Evolutionary conservation across 2,888 invertebrate species (phyloP).

Genomic region (Acleris laterana): DNA sequence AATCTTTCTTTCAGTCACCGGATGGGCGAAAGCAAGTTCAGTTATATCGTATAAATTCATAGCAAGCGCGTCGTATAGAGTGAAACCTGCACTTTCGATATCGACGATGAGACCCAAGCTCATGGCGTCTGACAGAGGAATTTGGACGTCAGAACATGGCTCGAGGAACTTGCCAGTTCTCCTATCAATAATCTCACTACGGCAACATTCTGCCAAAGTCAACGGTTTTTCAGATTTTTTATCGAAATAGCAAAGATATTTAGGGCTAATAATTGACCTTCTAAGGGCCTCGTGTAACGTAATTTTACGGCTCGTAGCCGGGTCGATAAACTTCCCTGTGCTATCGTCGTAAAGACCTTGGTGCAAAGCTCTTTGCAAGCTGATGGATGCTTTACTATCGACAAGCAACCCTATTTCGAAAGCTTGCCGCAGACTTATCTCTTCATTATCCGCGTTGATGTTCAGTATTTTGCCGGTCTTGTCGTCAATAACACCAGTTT

Average conservation of each 20-base stretch:
- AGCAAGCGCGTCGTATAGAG: conserved; percentile 90
- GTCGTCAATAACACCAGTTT: conserved; percentile 89
- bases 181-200: conserved; percentile 91
- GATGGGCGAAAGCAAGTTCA: conserved; percentile 89
- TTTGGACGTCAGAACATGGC: conserved; percentile 86
- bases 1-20: conserved; percentile 89
- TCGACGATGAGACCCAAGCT: conserved; percentile 92
- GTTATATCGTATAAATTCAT: conserved; percentile 91
- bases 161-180: conserved; percentile 91
- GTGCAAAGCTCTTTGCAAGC: conserved; percentile 92
- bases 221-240: conserved; percentile 89
- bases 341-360: conserved; percentile 93
- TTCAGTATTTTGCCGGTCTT: conserved; percentile 89
- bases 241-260: conserved; percentile 92
- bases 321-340: conserved; percentile 93
- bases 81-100: conserved; percentile 92
- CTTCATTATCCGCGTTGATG: conserved; percentile 86
- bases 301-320: conserved; percentile 89
- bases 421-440: conserved; percentile 90
- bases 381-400: conserved; percentile 92
- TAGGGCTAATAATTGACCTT: conserved; percentile 91
- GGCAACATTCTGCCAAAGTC: conserved; percentile 91
- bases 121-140: conserved; percentile 90
- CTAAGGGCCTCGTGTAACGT: conserved; percentile 94
- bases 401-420: conserved; percentile 91